Percentiles rank a stretch among this genome's conserved stretches.
These are phyloP conservation scores for Teleogryllus occipitalis DNA, from an alignment of 1,140 invertebrate genomes.

Conservation along the genomic window DNA sequence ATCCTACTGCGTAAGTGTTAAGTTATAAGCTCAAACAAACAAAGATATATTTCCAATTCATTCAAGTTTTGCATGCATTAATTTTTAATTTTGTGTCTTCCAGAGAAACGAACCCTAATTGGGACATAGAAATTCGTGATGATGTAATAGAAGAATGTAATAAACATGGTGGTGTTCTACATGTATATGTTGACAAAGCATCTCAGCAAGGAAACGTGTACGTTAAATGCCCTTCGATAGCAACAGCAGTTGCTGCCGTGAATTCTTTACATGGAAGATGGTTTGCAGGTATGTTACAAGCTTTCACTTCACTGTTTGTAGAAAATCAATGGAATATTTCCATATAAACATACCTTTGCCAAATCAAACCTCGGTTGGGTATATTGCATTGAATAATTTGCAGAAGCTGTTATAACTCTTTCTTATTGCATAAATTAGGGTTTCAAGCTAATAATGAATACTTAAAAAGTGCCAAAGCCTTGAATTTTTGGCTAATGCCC, in stretches of 20 bases:
- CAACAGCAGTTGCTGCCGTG: slow-evolving; percentile 90
- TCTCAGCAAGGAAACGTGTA: slow-evolving; percentile 96
- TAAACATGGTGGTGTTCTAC: slow-evolving; percentile 94
- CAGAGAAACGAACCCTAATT: slow-evolving; percentile 79
- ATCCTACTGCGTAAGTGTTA: slow-evolving; percentile 67
- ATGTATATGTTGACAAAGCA: slow-evolving; percentile 94
- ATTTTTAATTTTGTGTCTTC: slow-evolving; percentile 30
- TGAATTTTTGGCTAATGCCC: no score
- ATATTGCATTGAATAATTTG: no score
- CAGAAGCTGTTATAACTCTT: no score
- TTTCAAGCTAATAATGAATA: no score
- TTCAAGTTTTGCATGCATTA: background rate
- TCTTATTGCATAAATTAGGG: no score
- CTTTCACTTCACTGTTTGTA: background rate
- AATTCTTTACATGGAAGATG: slow-evolving; percentile 94
- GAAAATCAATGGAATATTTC: no score
- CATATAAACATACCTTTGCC: no score
- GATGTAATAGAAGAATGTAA: slow-evolving; percentile 98
- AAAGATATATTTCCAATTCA: background rate
- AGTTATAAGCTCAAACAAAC: background rate
- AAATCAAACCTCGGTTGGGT: no score
- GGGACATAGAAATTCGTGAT: slow-evolving; percentile 93
- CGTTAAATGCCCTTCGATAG: slow-evolving; percentile 95
- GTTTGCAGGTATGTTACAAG: slow-evolving; percentile 67
- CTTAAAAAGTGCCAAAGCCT: no score